Base-by-base conservation (phyloP, 2,888 invertebrate species). In the Troides helena region DNA sequence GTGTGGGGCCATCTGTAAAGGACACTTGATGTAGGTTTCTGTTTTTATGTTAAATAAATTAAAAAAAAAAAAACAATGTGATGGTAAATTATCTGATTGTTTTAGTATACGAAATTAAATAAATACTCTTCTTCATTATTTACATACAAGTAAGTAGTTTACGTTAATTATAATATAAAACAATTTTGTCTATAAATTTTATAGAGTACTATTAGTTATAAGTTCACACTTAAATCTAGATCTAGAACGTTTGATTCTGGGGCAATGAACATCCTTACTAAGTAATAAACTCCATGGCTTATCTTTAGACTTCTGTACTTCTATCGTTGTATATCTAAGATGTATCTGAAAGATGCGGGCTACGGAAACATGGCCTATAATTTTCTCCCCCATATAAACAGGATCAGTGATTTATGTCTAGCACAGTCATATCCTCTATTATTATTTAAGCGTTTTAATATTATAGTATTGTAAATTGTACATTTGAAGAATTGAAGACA, bases 281-380 rank as follows among this genome's bases (percentile, higher is more conserved):
- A 61, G 57, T 30, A 64, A 70, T 61, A 70, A 67, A 63, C 67
- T 6, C 36, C 50, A 17, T 59, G 56, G 30, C 50, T 30, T 62
- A 67, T 67, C 39, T 17, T 58, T 25, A 67, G 63, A 67, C 67
- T 67, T 62, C 62, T 70, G 70, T 70, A 39, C 64, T 36, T 18
- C 62, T 60, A 63, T 67, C 67, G 56, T 23, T 30, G 64, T 30
- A 46, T 67, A 70, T 67, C 70, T 67, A 21, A 70, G 70, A 70
- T 70, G 53, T 39, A 70, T 67, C 64, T 85, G 82, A 76, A 72
- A 82, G 85, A 91, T 90, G 88, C 90, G 88, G 90, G 91, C 82
- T 78, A 84, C 85, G 87, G 87, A 88, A 86, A 86, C 81, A 82
- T 80, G 76, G 73, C 78, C 79, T 85, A 85, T 86, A 85, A 88